These are phyloP conservation scores for Neotoxoptera formosana DNA, from an alignment of 1,140 invertebrate species.

Conservation along the genomic window DNA sequence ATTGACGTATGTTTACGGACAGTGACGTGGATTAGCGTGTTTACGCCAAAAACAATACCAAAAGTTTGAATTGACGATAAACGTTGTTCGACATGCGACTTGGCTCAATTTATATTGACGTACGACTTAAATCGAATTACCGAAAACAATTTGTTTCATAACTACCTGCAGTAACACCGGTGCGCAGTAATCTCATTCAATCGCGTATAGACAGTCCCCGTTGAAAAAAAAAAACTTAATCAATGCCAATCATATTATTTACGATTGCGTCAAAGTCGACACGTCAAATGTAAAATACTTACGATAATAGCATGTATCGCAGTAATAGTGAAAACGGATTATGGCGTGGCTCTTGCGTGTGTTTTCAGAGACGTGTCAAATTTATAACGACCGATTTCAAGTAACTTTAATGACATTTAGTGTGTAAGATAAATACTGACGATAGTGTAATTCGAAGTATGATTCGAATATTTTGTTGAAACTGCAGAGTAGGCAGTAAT, in stretches of 20 bases:
- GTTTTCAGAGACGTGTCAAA: neutral
- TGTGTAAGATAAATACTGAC: neutral
- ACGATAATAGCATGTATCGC: no score
- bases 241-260: neutral
- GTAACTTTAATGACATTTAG: neutral
- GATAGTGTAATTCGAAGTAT: no score
- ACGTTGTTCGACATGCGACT: neutral
- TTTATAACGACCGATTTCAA: neutral
- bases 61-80: neutral
- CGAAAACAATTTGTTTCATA: neutral
- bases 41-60: neutral
- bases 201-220: neutral
- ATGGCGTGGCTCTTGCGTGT: no score
- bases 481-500: neutral
- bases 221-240: neutral
- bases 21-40: neutral
- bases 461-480: neutral
- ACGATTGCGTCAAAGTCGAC: neutral
- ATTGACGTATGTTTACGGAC: neutral
- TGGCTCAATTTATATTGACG: neutral
- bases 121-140: neutral
- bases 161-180: neutral
- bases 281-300: neutral
- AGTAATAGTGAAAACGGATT: no score
- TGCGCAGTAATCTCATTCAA: neutral